Evolutionary conservation across 2,797 vertebrate species (phyloP), one percentile per base, ranked within the genome.

Genomic region (Heliangelus exortis): DNA sequence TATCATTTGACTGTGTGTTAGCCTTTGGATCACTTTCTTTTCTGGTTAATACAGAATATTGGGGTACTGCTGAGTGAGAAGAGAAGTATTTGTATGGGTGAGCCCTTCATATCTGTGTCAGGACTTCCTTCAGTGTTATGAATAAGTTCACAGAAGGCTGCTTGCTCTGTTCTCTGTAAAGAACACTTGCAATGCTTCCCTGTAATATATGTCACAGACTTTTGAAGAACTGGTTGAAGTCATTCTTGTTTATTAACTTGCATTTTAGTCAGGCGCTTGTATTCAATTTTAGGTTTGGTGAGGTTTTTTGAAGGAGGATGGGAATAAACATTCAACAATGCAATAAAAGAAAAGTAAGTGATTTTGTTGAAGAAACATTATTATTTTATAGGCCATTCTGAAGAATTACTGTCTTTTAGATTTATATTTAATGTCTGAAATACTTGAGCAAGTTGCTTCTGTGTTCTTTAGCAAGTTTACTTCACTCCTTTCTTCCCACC

Each of bases 1-100:
- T 84, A 92, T 74, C n/a, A 65, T 87, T 92, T 92, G 76, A 84
- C 79, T 90, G 48, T 78, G 53, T 88, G 41, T 61, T 93, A 74
- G 71, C 77, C 74, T 73, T 81, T 62, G 63, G 78, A 74, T 91
- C n/a, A 11, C 55, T 78, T 67, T 86, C 25, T 63, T 94, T 96
- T 89, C n/a, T 34, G 90, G 65, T 86, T 65, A 77, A 72, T 59
- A 28, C 53, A 55, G 39, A 63, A 41, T 53, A 41, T 22, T 75
- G 53, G 53, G 41, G 57, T 65, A 29, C n/a, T 51, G 39, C 25
- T 57, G 41, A 34, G 25, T 72, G 55, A 57, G 16, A 69, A 62
- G 59, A 84, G 33, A 71, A 33, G 11, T 39, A 6, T 66, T 58
- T 80, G 63, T 43, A 51, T 25, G 41, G 26, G 29, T 9, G 6